phyloP scores from a whole-genome alignment of 2,888 invertebrate species.

The Drosophila kokeensis region DNA sequence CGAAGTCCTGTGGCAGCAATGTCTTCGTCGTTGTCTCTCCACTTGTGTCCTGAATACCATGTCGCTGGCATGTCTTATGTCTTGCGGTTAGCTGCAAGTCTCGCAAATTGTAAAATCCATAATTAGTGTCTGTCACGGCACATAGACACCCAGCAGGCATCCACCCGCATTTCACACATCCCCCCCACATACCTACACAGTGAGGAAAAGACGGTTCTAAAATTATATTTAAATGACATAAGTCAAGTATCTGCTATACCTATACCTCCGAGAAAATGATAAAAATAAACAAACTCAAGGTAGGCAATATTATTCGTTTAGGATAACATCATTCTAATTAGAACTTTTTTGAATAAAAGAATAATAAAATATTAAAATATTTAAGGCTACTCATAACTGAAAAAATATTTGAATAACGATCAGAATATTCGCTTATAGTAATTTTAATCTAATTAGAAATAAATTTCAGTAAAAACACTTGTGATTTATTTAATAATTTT shows the following conservation, averaged over 20 bases:
- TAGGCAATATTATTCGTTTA: background rate
- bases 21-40: constrained; percentile 25
- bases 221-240: background rate
- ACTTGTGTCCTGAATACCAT: constrained; percentile 18
- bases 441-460: background rate
- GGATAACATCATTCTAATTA: background rate
- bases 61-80: constrained; percentile 55
- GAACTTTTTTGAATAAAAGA: background rate
- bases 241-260: background rate
- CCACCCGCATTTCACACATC: background rate
- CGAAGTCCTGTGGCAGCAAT: constrained; percentile 54
- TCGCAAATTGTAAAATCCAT: constrained; percentile 78
- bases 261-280: background rate
- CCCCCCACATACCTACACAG: background rate
- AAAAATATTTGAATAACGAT: background rate
- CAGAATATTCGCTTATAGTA: background rate
- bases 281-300: background rate
- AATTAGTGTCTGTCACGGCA: constrained; percentile 77
- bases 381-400: background rate
- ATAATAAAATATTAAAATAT: no score
- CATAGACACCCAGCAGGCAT: constrained; percentile 42
- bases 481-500: background rate
- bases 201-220: background rate
- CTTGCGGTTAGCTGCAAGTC: constrained; percentile 78
- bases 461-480: background rate